Evolutionary conservation across 2,888 invertebrate species (phyloP), one percentile per base, ranked within the genome.

Genomic region (Ophion obscuratus): DNA sequence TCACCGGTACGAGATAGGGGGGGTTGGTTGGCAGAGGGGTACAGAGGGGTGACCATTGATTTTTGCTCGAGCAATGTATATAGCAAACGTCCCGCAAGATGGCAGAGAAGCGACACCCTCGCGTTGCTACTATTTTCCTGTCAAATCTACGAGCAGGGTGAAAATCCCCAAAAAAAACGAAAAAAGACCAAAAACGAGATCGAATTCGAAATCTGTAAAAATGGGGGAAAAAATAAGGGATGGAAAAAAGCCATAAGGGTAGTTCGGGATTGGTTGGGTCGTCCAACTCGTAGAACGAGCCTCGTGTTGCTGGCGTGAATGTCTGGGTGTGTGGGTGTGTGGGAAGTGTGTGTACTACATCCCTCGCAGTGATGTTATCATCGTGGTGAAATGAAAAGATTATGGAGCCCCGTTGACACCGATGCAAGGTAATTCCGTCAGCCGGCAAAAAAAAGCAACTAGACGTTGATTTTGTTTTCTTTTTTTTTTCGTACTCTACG

Each of bases 361-460:
- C 27, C 71, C 71, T 57, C 36, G 62, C 40, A 59, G 75, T 79
- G 87, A 81, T 87, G 83, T 88, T 89, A 78, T 87, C 87, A 84
- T 67, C 78, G 24, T n/a, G 9, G 81, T 85, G 87, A 83, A 79
- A 68, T 61, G 88, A 89, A 77, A 59, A 79, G 89, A 90, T 88
- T 90, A 93, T 93, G 93, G 92, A 92, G 89, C 90, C 87, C 91
- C 92, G 93, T 92, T 93, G 92, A 93, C 93, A 93, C 85, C 70
- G 75, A 88, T 88, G 88, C 89, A 88, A 90, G 90, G 90, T 90
- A 90, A 88, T 44, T 40, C 9, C 40, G 40, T 40, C 40, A 40
- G 40, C 6, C 9, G 7, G 9, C 9, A 7, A 40, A 40, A 40
- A 40, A 40, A 9, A 40, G 40, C 20, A 10, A 68, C 1, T 27